These are phyloP conservation scores for Gymnoscelis rufifasciata DNA, from an alignment of 2,888 invertebrate species.

Conservation along the genomic window DNA sequence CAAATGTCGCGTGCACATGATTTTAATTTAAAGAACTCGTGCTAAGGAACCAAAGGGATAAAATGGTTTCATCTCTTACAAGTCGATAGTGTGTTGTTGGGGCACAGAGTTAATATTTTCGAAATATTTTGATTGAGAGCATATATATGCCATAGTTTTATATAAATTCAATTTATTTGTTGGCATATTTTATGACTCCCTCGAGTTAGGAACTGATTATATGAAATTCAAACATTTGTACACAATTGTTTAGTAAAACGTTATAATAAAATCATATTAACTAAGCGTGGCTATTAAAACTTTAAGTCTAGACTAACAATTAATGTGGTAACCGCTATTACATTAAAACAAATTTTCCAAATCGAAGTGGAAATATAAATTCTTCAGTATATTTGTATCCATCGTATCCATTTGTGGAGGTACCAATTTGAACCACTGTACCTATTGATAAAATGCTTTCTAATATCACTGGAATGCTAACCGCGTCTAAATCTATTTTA, in stretches of 20 bases:
- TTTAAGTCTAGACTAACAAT: conserved; percentile 12
- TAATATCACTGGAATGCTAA: conserved; percentile 30
- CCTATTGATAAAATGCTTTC: conserved; percentile 17
- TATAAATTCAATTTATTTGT: too few species aligned
- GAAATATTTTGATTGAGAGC: too few species aligned
- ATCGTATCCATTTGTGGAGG: not conserved
- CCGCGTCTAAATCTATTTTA: conserved; percentile 10
- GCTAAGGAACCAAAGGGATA: too few species aligned
- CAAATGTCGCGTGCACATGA: not conserved
- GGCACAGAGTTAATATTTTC: too few species aligned
- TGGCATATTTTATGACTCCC: too few species aligned
- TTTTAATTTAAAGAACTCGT: too few species aligned
- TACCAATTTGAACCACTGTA: conserved; percentile 7
- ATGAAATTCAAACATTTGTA: conserved; percentile 2
- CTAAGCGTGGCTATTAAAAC: conserved; percentile 11
- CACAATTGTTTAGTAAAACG: conserved; percentile 10
- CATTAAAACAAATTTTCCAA: conserved; percentile 2
- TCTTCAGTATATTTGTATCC: not conserved
- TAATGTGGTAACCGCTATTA: conserved; percentile 10
- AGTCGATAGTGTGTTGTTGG: too few species aligned
- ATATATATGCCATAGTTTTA: not conserved
- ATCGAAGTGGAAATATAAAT: conserved; percentile 5
- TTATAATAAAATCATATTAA: conserved; percentile 15
- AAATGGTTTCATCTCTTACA: too few species aligned
- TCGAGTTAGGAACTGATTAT: not conserved